Base-by-base conservation (phyloP, 2,797 vertebrate species). In the Graptemys geographica region DNA sequence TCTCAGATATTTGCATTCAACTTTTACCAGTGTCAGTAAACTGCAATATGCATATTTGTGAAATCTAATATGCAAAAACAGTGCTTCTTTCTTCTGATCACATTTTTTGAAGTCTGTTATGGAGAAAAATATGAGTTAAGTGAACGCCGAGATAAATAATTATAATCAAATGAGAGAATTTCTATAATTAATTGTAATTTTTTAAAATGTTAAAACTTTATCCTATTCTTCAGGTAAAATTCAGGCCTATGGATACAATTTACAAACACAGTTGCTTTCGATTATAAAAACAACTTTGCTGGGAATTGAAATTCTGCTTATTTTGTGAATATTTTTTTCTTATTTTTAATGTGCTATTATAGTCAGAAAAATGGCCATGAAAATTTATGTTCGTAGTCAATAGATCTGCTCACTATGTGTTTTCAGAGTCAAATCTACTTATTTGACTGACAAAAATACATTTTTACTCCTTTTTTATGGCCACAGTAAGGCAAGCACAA, bases 21-120 rank as follows among this genome's bases (percentile, higher is more conserved):
- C 90, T 93, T 56, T 82, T 72, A 90, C 16, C 11, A 81, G 79
- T 83, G 86, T 79, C 88, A 90, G 47, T 49, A 51, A 92, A 83
- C 11, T 5, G 18, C 44, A 55, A 37, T 44, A 13, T 76, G 84
- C 1, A 28, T 19, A 87, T 56, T 37, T 81, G 44, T 88, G 33
- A 37, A 91, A 44, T 33, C 13, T 69, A 31, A 5, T 15, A 56
- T 0, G 0, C 19, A 80, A 88, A 90, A 93, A 1, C 4, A 31
- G 10, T 81, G 13, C 8, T 89, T 84, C 87, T 86, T 19, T 81
- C 51, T 79, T 52, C 3, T 82, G 21, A 37, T 47, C 3, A 2
- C 31, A 80, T 44, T 87, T 86, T 81, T 80, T 55, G 76, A 83
- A 62, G 86, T 85, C 25, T 2, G 41, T 6, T 13, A 88, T 15